Evolutionary conservation across 2,797 vertebrate species (phyloP), one percentile per base, ranked within the genome.

Genomic region (Acrossocheilus fasciatus): DNA sequence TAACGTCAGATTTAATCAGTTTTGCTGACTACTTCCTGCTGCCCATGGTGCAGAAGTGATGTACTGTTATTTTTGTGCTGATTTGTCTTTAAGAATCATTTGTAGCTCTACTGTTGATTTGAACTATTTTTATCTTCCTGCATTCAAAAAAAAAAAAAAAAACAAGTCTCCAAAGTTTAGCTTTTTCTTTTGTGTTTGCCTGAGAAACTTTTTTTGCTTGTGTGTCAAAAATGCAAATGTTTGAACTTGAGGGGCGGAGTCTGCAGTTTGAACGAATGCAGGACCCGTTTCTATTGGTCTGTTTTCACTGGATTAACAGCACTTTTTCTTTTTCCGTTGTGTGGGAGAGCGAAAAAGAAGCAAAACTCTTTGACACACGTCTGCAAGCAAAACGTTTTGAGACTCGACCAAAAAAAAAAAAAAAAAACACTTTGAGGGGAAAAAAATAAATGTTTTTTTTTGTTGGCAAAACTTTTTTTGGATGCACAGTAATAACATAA

Each of bases 1-100:
- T 64, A 81, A 30, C 26, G 30, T 17, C 54, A 17, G 18, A 18
- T 64, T 66, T 47, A 64, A 82, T 82, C 47, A 6, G 66, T 82
- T 82, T 34, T 41, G 50, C 36, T 23, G 39, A 45, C 36, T 83
- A 30, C n/a, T 57, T 73, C 39, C 70, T 47, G 39, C 30, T 83
- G n/a, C 50, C 10, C 39, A 23, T 57, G n/a, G 36, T 73, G 45
- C 34, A 26, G 30, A 12, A 9, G 36, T 41, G 15, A 23, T 82
- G 1, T n/a, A 52, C 14, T 72, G 23, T 43, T 41, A 3, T 17
- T 30, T 26, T 45, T 66, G 41, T 45, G 54, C 54, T 79, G 23
- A 62, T 80, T 30, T 45, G 41, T 66, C 41, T 64, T 80, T 2
- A 20, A 17, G 39, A 26, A 26, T 62, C 14, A 62, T 79, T 26